These are phyloP conservation scores for Diplolepis rosae DNA, from an alignment of 2,888 invertebrate genomes.

Conservation along the genomic window DNA sequence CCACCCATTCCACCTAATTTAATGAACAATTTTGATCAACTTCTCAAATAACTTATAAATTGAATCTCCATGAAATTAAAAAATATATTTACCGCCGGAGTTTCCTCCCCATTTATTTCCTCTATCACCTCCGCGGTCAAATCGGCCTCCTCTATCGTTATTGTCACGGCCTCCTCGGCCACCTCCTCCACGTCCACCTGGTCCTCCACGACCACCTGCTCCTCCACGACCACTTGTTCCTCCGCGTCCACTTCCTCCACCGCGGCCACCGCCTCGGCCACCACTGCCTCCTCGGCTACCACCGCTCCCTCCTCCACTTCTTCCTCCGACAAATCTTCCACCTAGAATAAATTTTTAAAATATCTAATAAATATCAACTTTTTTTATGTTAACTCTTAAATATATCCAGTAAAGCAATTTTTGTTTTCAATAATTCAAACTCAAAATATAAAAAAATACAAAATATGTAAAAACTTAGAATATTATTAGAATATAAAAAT, in stretches of 20 bases:
- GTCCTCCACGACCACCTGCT: slow-evolving; percentile 56
- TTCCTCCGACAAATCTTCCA: slow-evolving; percentile 11
- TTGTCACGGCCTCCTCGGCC: slow-evolving; percentile 62
- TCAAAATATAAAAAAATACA: no score
- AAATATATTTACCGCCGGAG: slow-evolving; percentile 53
- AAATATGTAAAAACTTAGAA: no score
- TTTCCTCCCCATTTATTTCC: slow-evolving; percentile 64
- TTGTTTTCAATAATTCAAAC: no score
- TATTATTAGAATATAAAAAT: no score
- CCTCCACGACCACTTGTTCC: slow-evolving; percentile 52
- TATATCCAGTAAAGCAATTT: no score
- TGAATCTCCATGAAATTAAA: no score
- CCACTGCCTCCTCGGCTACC: slow-evolving; percentile 53
- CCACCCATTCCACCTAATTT: slow-evolving; percentile 44
- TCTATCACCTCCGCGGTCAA: slow-evolving; percentile 63
- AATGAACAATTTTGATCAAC: background rate
- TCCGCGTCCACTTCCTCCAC: slow-evolving; percentile 53
- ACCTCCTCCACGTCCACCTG: slow-evolving; percentile 58
- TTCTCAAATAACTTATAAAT: background rate
- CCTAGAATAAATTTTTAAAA: slow-evolving; percentile 1
- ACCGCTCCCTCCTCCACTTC: background rate
- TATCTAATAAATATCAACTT: background rate
- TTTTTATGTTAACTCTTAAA: no score
- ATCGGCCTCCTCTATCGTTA: slow-evolving; percentile 64
- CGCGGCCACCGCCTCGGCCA: slow-evolving; percentile 65